Conservation (phyloP, 2,113 vertebrate genomes). For the Taxidea taxus region DNA sequence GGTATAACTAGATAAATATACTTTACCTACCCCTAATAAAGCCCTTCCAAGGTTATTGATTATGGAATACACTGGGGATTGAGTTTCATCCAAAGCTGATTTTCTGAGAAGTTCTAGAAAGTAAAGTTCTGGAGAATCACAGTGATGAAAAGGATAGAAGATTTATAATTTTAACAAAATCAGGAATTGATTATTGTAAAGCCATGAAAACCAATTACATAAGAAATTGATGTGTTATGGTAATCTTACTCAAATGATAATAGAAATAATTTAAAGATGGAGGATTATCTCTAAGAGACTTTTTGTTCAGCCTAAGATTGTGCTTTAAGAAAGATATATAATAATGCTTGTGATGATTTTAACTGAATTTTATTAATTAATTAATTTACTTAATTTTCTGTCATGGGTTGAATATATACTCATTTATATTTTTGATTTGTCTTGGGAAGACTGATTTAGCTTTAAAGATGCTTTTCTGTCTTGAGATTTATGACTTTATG, state of each 20-base stretch:
- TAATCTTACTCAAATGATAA: constrained; percentile 5
- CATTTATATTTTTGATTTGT: neutral
- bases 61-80: neutral
- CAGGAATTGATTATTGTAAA: neutral
- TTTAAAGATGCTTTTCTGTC: neutral
- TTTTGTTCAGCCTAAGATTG: neutral
- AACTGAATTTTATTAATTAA: neutral
- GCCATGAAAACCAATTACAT: neutral
- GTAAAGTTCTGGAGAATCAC: neutral
- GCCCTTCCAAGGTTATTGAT: neutral
- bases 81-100: neutral
- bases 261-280: neutral
- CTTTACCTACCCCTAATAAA: neutral
- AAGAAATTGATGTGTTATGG: neutral
- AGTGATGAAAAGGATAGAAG: neutral
- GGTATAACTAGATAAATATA: neutral
- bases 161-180: neutral
- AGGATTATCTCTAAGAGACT: neutral
- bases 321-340: neutral
- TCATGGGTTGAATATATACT: neutral
- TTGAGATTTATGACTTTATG: neutral
- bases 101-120: constrained; percentile 25
- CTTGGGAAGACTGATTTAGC: neutral
- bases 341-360: neutral
- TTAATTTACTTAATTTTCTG: neutral